A percentile compares a stretch with the other conserved stretches of the same genome.
Evolutionary conservation across 2,113 vertebrate species (phyloP).

Genomic region (Orthonyx spaldingii): DNA sequence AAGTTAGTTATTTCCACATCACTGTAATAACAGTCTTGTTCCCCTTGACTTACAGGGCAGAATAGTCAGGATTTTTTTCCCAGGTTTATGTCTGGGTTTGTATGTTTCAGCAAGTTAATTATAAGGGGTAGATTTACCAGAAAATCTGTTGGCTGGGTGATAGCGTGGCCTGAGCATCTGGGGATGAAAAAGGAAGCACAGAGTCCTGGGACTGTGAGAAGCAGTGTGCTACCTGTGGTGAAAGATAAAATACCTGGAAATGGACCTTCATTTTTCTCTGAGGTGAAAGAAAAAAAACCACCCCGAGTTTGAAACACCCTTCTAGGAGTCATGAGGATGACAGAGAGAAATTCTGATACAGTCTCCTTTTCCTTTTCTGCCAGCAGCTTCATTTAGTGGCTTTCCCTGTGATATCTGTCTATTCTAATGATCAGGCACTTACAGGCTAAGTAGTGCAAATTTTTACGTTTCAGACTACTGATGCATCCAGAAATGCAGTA

Average conservation of each 20-base stretch:
- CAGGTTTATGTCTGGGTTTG: not conserved
- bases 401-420: not conserved
- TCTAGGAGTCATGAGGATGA: not conserved
- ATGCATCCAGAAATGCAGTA: not conserved
- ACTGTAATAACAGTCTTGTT: not conserved
- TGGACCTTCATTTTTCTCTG: not conserved
- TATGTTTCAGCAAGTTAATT: not conserved
- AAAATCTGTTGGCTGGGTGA: not conserved
- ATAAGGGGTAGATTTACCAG: not conserved
- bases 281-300: not conserved
- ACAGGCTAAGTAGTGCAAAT: not conserved
- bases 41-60: not conserved
- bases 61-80: not conserved
- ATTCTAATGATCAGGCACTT: not conserved
- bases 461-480: not conserved
- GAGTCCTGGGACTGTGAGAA: not conserved
- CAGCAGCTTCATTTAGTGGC: not conserved
- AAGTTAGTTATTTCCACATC: not conserved
- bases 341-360: not conserved
- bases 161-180: not conserved
- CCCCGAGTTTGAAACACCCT: not conserved
- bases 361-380: not conserved
- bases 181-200: not conserved
- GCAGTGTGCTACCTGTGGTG: not conserved
- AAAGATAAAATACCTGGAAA: not conserved